Evolutionary conservation across 2,888 invertebrate species (phyloP).

Genomic region (Athetis lepigone): DNA sequence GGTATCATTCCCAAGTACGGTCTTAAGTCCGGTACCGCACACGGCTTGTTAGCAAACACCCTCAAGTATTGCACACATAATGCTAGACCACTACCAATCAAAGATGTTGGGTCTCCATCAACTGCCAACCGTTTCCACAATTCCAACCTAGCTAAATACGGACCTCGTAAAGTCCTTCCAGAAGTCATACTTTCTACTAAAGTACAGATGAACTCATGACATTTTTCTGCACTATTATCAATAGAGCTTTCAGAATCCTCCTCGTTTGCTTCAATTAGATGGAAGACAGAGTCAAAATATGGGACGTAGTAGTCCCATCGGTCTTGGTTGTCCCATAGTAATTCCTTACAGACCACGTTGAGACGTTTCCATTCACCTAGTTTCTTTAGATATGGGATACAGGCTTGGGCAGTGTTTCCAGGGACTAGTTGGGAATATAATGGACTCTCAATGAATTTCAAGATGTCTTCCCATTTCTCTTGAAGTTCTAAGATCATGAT

Average conservation of each 20-base stretch:
- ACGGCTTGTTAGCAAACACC: slow-evolving; percentile 96
- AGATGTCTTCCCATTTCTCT: slow-evolving; percentile 95
- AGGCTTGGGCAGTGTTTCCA: slow-evolving; percentile 92
- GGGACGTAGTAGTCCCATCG: slow-evolving; percentile 94
- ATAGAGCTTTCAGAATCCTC: slow-evolving; percentile 70
- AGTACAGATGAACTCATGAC: slow-evolving; percentile 85
- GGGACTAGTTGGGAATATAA: slow-evolving; percentile 93
- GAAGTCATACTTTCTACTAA: slow-evolving; percentile 87
- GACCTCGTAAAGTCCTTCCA: slow-evolving; percentile 92
- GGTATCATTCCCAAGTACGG: slow-evolving; percentile 94
- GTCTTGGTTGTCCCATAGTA: slow-evolving; percentile 93
- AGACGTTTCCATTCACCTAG: slow-evolving; percentile 94
- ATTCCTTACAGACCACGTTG: slow-evolving; percentile 93
- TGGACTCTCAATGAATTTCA: slow-evolving; percentile 95
- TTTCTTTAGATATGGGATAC: slow-evolving; percentile 93
- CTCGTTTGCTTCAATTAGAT: slow-evolving; percentile 87
- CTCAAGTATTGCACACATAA: slow-evolving; percentile 94
- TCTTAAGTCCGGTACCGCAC: slow-evolving; percentile 95
- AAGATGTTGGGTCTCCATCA: slow-evolving; percentile 86
- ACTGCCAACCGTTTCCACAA: slow-evolving; percentile 92
- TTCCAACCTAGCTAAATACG: slow-evolving; percentile 96
- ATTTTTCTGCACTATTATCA: slow-evolving; percentile 86
- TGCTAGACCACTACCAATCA: slow-evolving; percentile 92
- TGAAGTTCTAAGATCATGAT: slow-evolving; percentile 95
- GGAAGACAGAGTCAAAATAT: slow-evolving; percentile 93